Percentiles rank a stretch among this genome's conserved stretches.
phyloP scores from a whole-genome alignment of 2,113 vertebrate genomes.

The Cettia cetti region DNA sequence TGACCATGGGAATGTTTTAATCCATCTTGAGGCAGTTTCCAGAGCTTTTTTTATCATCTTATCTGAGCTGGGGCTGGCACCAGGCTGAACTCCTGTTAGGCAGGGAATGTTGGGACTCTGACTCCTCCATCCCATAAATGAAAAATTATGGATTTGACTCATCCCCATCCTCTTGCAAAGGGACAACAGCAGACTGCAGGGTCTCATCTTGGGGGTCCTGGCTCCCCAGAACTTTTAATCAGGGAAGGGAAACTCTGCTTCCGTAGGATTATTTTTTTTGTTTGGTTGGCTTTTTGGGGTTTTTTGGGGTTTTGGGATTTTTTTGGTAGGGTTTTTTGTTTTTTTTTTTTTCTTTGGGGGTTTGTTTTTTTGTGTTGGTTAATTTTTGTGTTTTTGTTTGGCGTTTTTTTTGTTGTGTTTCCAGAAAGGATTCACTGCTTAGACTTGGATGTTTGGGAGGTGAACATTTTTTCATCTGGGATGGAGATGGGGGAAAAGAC shows the following conservation, averaged over 20 bases:
- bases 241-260: not conserved
- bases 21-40: not conserved
- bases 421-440: rapidly evolving
- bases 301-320: no score
- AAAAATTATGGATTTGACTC: not conserved
- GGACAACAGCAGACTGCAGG: not conserved
- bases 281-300: not conserved
- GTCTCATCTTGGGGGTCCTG: rapidly evolving
- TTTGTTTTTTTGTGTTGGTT: not conserved
- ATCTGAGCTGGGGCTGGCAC: not conserved
- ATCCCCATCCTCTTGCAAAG: not conserved
- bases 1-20: not conserved
- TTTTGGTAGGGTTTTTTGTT: no score
- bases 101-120: not conserved
- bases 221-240: not conserved
- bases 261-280: not conserved
- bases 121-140: not conserved
- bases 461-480: not conserved
- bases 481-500: not conserved
- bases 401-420: not conserved
- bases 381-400: no score
- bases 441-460: not conserved
- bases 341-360: not conserved
- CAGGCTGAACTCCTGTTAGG: not conserved
- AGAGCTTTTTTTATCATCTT: not conserved